Conservation (phyloP, 2,888 invertebrate species). For the Odontocerum albicorne region DNA sequence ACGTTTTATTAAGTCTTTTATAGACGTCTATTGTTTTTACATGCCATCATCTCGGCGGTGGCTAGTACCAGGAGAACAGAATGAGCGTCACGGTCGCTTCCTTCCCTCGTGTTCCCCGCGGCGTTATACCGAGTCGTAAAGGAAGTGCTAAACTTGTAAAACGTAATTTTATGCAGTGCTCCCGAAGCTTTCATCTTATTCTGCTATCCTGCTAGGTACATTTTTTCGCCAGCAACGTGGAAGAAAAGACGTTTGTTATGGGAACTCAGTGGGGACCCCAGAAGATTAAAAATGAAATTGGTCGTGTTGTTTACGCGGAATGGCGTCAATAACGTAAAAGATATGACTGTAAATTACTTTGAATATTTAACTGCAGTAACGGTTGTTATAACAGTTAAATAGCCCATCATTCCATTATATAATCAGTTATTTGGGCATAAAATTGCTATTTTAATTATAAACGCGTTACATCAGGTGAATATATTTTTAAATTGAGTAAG, state of each 20-base stretch:
- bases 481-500: no score
- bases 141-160: conserved; percentile 38
- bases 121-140: conserved; percentile 32
- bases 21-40: conserved; percentile 17
- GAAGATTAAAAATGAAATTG: conserved; percentile 36
- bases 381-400: no score
- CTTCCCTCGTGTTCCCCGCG: conserved; percentile 23
- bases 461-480: no score
- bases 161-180: conserved; percentile 37
- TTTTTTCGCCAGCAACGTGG: conserved; percentile 9
- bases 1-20: conserved; percentile 19
- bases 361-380: no score
- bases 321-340: conserved; percentile 8
- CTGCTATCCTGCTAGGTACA: conserved; percentile 18
- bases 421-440: no score
- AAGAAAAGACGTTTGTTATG: conserved; percentile 23
- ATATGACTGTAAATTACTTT: no score
- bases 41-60: conserved; percentile 19
- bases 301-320: conserved; percentile 26
- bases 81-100: conserved; percentile 18
- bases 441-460: no score
- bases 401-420: no score
- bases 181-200: conserved; percentile 20
- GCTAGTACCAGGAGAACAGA: conserved; percentile 23
- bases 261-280: conserved; percentile 19